Evolutionary conservation across 2,888 invertebrate genomes (phyloP).

Genomic region (Stenotaenia linearis): DNA sequence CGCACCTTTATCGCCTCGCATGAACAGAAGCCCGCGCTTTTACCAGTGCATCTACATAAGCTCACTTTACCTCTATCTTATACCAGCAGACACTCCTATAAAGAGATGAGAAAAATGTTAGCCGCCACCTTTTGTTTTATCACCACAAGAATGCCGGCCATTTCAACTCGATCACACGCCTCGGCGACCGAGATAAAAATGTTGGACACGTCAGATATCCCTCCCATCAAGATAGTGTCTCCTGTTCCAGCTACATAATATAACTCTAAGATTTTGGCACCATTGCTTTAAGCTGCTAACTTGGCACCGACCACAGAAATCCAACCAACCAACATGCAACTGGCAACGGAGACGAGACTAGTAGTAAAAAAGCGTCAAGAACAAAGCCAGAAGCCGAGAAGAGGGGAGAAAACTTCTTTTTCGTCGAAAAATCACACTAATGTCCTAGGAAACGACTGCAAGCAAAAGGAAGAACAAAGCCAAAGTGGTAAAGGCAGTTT

Average conservation of each 20-base stretch:
- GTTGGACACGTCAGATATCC: conserved; percentile 30
- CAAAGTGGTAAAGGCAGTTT: background rate
- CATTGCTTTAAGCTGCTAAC: conserved; percentile 5
- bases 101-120: background rate
- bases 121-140: conserved; percentile 1
- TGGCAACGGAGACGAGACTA: background rate
- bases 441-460: background rate
- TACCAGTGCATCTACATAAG: background rate
- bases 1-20: background rate
- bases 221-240: conserved; percentile 28
- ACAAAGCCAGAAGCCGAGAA: background rate
- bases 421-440: background rate
- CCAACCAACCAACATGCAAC: background rate
- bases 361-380: background rate
- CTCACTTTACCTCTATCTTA: background rate
- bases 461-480: background rate
- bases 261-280: conserved; percentile 24
- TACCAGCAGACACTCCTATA: background rate
- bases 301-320: conserved; percentile 14
- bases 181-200: conserved; percentile 26
- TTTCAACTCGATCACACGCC: conserved; percentile 24
- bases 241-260: conserved; percentile 11
- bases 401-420: background rate
- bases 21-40: background rate
- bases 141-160: background rate